Evolutionary conservation across 2,888 invertebrate species (phyloP).

Genomic region (Parnassius glacialis): DNA sequence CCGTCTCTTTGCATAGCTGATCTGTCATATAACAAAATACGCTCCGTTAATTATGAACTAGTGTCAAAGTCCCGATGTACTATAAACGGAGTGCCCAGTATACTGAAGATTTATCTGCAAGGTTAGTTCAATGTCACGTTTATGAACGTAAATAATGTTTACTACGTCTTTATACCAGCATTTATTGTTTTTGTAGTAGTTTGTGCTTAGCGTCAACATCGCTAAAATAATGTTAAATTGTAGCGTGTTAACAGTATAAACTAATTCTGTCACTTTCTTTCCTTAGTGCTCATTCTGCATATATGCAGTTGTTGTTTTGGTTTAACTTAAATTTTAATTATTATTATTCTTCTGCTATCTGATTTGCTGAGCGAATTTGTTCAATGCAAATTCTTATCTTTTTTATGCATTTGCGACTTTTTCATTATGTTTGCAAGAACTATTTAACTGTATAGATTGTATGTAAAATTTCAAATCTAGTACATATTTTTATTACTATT

Average conservation of each 20-base stretch:
- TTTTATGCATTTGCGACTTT: not conserved
- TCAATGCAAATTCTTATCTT: not conserved
- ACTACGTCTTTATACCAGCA: too few species aligned
- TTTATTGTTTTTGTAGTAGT: too few species aligned
- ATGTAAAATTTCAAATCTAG: too few species aligned
- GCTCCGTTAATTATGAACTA: constrained; percentile 86
- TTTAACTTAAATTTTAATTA: too few species aligned
- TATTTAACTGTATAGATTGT: not conserved
- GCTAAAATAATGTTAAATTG: too few species aligned
- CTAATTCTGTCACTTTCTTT: too few species aligned
- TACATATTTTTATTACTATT: too few species aligned
- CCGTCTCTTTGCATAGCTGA: constrained; percentile 91
- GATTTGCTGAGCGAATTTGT: not conserved
- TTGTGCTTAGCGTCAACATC: too few species aligned
- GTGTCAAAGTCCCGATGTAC: constrained; percentile 90
- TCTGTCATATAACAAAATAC: constrained; percentile 88
- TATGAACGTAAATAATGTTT: not conserved
- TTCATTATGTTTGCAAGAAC: not conserved
- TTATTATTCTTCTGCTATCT: too few species aligned
- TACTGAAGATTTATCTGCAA: constrained; percentile 89
- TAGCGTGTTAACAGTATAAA: too few species aligned
- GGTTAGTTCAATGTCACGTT: constrained; percentile 75
- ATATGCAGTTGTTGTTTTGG: too few species aligned
- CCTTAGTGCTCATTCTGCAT: too few species aligned
- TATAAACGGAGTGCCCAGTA: constrained; percentile 88